Base-by-base conservation (phyloP, 2,888 invertebrate genomes). In the Ichneumoninae sp. region DNA sequence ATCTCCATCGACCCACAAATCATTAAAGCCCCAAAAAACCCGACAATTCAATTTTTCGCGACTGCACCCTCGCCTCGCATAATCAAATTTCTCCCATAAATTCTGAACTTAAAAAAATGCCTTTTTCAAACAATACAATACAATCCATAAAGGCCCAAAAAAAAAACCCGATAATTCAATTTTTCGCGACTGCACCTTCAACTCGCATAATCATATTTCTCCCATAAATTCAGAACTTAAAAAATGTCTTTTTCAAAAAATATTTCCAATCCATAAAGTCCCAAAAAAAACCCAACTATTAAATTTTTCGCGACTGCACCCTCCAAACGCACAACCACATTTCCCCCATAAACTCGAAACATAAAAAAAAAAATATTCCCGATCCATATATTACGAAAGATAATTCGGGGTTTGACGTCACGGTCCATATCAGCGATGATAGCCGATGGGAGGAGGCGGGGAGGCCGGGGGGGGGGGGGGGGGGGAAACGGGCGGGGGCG, bases 351-450 rank as follows among this genome's bases (percentile, higher is more conserved):
- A 8, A 36, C 0, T 1, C 36, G 7, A 1, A 36, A 36, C 36
- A 6, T 8, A 8, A 36, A 36, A 36, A 36, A 36, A 8, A 8
- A 40, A 40, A 8, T 10, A 40, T 10, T 40, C 10, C 40, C 8
- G 2, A 40, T 40, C 40, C 10, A 40, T 40, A 40, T 40, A 40
- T 40, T 40, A 40, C 26, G 44, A 68, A 68, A 73, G 76, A 76
- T 81, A 73, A 83, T 80, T 83, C 68, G 76, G 44, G 33, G 54
- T 26, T 60, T 60, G 60, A 60, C 60, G 60, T 60, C 60, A 60
- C 60, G 50, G n/a, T 4, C 50, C 16, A 5, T 50, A 50, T 50
- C 50, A n/a, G 50, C 50, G 5, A 50, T 0, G 50, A 50, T n/a
- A 50, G 40, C 8, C 40, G 40, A 8, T 10, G 2, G 36, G 7